A percentile compares a stretch with the other conserved stretches of the same genome.
phyloP scores from a whole-genome alignment of 2,797 vertebrate species.

The Sebastes steindachneri region DNA sequence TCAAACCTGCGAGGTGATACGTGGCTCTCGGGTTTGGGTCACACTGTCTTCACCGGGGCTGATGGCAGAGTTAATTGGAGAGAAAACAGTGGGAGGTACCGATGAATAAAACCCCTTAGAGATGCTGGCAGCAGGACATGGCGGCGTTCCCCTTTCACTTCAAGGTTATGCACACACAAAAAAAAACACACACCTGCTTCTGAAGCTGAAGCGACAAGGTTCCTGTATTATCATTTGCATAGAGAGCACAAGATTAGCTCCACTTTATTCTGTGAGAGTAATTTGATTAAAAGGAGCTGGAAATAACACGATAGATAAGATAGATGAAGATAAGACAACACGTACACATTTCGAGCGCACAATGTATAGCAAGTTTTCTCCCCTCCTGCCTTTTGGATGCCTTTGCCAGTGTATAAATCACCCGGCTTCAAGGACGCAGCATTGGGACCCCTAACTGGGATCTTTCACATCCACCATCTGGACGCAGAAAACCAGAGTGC shows the following conservation, averaged over 20 bases:
- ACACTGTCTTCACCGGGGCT: slow-evolving; percentile 29
- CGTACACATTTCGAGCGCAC: not conserved
- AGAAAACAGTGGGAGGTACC: slow-evolving; percentile 72
- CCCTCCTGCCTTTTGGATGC: slow-evolving; percentile 65
- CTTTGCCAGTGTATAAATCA: slow-evolving; percentile 80
- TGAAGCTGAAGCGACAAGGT: slow-evolving; percentile 9
- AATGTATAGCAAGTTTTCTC: slow-evolving; percentile 45
- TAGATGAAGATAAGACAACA: not conserved
- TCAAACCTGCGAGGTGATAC: slow-evolving; percentile 33
- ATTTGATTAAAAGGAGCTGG: slow-evolving; percentile 15
- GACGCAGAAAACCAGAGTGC: slow-evolving; percentile 77
- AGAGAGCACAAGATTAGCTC: slow-evolving; percentile 15
- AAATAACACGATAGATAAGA: not conserved
- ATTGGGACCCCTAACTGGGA: slow-evolving; percentile 82
- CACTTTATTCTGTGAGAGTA: not conserved
- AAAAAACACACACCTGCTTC: slow-evolving; percentile 40
- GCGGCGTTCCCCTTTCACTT: slow-evolving; percentile 53
- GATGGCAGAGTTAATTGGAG: slow-evolving; percentile 70
- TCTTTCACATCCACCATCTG: slow-evolving; percentile 83
- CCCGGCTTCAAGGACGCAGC: slow-evolving; percentile 81
- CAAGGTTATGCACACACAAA: slow-evolving; percentile 60
- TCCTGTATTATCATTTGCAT: slow-evolving; percentile 19
- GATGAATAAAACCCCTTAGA: slow-evolving; percentile 61
- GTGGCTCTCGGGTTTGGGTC: slow-evolving; percentile 13
- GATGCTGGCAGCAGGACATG: slow-evolving; percentile 57